Evolutionary conservation across 2,888 invertebrate genomes (phyloP).

Genomic region (Dilophus febrilis): DNA sequence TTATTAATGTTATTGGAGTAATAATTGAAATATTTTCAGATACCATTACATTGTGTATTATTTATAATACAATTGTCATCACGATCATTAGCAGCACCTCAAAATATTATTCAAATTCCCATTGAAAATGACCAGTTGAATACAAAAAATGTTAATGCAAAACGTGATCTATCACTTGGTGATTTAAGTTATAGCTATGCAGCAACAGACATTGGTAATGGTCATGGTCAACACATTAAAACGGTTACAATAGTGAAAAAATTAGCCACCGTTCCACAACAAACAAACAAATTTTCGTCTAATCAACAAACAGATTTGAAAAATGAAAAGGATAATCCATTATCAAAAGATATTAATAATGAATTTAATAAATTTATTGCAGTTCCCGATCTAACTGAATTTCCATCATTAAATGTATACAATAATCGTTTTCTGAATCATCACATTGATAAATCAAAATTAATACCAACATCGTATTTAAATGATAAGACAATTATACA

Average conservation of each 20-base stretch:
- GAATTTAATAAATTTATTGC: background rate
- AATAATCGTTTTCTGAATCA: too few species aligned
- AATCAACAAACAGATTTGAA: background rate
- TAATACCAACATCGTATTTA: too few species aligned
- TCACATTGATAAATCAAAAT: too few species aligned
- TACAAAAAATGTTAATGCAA: background rate
- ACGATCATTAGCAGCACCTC: too few species aligned
- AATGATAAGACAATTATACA: too few species aligned
- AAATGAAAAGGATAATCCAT: background rate
- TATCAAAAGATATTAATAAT: background rate
- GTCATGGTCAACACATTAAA: conserved; percentile 27
- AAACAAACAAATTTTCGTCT: background rate
- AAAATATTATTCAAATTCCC: background rate
- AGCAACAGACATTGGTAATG: conserved; percentile 27
- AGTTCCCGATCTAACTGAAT: background rate
- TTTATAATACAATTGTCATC: too few species aligned
- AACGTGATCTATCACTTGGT: conserved; percentile 7
- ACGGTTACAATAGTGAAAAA: conserved; percentile 29
- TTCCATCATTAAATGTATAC: background rate
- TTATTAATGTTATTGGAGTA: too few species aligned
- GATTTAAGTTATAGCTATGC: conserved; percentile 29
- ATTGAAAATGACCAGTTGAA: background rate
- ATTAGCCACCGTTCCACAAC: conserved; percentile 12
- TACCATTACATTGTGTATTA: too few species aligned
- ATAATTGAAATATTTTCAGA: too few species aligned